phyloP scores from a whole-genome alignment of 2,113 vertebrate species.

The Pristiophorus japonicus region DNA sequence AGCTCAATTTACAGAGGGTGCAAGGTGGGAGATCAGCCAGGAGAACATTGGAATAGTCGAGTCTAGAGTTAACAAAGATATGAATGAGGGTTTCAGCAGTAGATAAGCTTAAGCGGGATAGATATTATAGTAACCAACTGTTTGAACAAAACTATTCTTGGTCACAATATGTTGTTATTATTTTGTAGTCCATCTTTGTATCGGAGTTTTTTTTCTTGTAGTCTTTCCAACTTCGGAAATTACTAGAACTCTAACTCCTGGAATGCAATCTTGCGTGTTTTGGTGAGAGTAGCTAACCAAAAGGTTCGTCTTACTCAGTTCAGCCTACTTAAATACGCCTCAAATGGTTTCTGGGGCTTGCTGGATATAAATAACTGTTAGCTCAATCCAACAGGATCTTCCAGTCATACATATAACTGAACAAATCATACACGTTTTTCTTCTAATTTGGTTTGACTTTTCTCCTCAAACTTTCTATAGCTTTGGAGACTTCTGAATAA shows the following conservation, averaged over 20 bases:
- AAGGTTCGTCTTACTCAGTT: background rate
- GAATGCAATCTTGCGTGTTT: background rate
- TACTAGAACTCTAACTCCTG: background rate
- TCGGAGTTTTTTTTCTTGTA: background rate
- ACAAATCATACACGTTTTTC: no score
- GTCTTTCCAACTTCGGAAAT: background rate
- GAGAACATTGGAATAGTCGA: no score
- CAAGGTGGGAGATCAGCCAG: no score
- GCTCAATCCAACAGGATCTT: background rate
- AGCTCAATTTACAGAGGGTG: no score
- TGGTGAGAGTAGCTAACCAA: background rate
- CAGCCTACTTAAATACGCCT: background rate
- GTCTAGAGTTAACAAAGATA: no score
- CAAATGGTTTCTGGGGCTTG: background rate
- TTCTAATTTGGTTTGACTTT: no score
- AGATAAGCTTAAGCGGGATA: no score
- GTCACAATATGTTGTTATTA: background rate
- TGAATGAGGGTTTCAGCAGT: no score
- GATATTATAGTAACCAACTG: no score
- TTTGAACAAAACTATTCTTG: no score
- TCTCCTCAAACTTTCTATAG: no score
- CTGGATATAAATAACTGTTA: background rate
- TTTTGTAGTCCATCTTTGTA: background rate
- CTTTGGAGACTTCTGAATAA: no score
- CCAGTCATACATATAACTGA: background rate